Evolutionary conservation across 2,888 invertebrate genomes (phyloP), one percentile per base, ranked within the genome.

Genomic region (Belgica antarctica): DNA sequence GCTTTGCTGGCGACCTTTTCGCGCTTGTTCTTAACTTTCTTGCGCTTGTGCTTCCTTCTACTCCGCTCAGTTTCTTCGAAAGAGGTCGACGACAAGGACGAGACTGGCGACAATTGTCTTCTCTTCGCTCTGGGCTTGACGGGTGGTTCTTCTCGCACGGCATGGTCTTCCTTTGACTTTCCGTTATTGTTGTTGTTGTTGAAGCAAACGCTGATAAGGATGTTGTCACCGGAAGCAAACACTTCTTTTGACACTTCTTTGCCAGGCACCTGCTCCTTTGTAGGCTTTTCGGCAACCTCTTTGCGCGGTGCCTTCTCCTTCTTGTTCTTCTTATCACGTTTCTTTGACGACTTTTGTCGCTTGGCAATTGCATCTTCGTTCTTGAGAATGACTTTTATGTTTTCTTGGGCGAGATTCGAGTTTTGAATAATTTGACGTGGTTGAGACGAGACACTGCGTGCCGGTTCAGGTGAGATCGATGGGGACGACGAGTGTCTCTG

Each of bases 191-290:
- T 83, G 73, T 85, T 85, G 74, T 91, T 90, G 77, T 90, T 89
- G 80, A 94, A 95, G 79, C 92, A 94, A 17, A 95, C 92, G 80
- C 93, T 94, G 10, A 95, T 94, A 73, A 95, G 84, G 75, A 95
- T 94, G 78, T 94, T 94, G 79, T 94, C 92, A 1, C 94, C 94
- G 10, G 94, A 93, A 0, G 94, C 92, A 78, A 93, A 94, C 1
- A 95, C 92, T 80, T 94, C 94, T 78, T 94, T 94, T 1, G 36
- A 62, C 1, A 62, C 36, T 41, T 70, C 70, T 17, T 61, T 59
- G 1, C 22, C 57, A 17, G 47, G 25, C 62, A 69, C 59, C 12
- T 25, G 61, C 1, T 66, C 63, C 72, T 72, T 73, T 70, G 62
- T 19, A 2, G 70, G 4, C 19, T 47, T 68, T 81, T 83, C 71